Conservation (phyloP, 2,888 invertebrate species). For the Hypena proboscidalis region DNA sequence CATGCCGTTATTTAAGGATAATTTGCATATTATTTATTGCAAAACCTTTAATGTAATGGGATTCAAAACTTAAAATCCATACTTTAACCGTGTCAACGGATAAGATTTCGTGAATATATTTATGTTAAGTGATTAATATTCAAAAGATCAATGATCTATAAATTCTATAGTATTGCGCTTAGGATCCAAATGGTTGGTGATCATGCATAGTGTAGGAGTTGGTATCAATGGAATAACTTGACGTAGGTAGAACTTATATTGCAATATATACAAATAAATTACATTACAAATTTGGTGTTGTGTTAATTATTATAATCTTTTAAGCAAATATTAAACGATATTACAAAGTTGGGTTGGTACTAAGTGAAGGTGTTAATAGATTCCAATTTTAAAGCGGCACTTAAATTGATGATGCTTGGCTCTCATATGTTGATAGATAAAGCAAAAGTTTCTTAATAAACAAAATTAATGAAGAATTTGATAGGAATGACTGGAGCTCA, state of each 20-base stretch:
- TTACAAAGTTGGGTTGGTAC: not conserved
- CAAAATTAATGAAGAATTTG: too few relatives aligned
- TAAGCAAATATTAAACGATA: not conserved
- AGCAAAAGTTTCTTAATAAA: too few relatives aligned
- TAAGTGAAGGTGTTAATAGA: not conserved
- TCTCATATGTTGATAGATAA: too few relatives aligned
- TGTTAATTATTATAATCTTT: constrained; percentile 26
- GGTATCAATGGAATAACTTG: constrained; percentile 32
- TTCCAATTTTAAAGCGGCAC: too few relatives aligned
- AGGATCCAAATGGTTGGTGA: constrained; percentile 46
- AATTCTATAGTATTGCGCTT: constrained; percentile 31
- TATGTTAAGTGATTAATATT: constrained; percentile 23
- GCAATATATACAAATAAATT: constrained; percentile 39
- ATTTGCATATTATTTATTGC: constrained; percentile 25
- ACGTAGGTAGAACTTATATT: constrained; percentile 43
- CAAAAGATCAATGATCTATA: constrained; percentile 12
- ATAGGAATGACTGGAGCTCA: too few relatives aligned
- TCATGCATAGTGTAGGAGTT: constrained; percentile 45
- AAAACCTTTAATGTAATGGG: constrained; percentile 1
- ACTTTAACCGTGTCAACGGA: constrained; percentile 31
- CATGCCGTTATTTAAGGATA: constrained; percentile 12
- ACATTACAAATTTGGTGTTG: constrained; percentile 24
- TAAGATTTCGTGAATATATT: constrained; percentile 32
- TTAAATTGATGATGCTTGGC: too few relatives aligned
- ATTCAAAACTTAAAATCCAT: constrained; percentile 18